phyloP scores from a whole-genome alignment of 2,888 invertebrate genomes.

The Toxonevra muliebris region DNA sequence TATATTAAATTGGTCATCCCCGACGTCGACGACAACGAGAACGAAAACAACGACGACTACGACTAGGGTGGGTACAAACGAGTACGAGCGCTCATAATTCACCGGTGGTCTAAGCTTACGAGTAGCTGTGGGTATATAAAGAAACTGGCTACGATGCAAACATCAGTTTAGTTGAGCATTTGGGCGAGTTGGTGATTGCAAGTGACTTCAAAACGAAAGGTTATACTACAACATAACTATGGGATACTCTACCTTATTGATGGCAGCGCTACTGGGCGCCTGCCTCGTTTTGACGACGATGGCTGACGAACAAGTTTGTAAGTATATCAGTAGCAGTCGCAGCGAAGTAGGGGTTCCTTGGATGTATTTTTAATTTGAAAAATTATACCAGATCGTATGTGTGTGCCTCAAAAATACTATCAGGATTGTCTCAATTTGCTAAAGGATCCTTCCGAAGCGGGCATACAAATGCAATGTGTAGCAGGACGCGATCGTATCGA shows the following conservation, averaged over 20 bases:
- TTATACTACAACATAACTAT: slow-evolving; percentile 19
- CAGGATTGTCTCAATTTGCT: slow-evolving; percentile 70
- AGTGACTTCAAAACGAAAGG: slow-evolving; percentile 11
- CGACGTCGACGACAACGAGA: slow-evolving; percentile 23
- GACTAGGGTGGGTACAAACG: neutral
- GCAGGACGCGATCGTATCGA: slow-evolving; percentile 74
- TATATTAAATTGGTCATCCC: slow-evolving; percentile 42
- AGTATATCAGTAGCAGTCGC: slow-evolving; percentile 14
- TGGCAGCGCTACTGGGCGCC: slow-evolving; percentile 37
- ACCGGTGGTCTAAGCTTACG: slow-evolving; percentile 1
- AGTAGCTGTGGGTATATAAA: slow-evolving; percentile 40
- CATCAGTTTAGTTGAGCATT: slow-evolving; percentile 35
- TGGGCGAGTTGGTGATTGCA: slow-evolving; percentile 31
- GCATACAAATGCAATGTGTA: slow-evolving; percentile 73
- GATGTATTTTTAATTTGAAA: neutral
- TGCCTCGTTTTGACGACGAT: slow-evolving; percentile 30
- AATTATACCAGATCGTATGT: slow-evolving; percentile 74
- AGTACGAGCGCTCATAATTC: slow-evolving; percentile 13
- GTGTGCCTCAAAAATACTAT: slow-evolving; percentile 74
- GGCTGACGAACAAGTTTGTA: slow-evolving; percentile 44
- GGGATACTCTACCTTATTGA: slow-evolving; percentile 28
- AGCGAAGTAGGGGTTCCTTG: neutral
- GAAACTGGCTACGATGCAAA: slow-evolving; percentile 37
- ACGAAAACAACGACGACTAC: slow-evolving; percentile 8
- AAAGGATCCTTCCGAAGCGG: slow-evolving; percentile 64